phyloP scores from a whole-genome alignment of 2,797 vertebrate species.

The Poeciliopsis infans region DNA sequence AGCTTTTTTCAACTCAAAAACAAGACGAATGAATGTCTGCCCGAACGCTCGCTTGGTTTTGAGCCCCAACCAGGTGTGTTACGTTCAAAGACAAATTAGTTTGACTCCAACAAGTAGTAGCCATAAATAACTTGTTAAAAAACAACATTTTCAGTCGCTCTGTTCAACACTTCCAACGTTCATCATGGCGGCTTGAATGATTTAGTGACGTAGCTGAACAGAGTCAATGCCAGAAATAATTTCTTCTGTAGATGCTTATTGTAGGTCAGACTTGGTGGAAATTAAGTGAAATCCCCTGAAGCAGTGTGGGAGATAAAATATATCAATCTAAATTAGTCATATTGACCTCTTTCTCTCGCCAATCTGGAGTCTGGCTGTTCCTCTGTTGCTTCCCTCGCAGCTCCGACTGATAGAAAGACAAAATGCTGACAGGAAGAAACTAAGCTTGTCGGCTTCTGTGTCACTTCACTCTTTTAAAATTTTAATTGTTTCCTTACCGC shows the following conservation, averaged over 20 bases:
- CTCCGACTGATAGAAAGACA: conserved; percentile 66
- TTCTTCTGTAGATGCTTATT: conserved; percentile 3
- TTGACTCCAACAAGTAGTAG: too few species aligned
- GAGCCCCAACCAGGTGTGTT: too few species aligned
- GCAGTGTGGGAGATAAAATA: conserved; percentile 10
- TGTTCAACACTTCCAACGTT: too few species aligned
- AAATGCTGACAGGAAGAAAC: conserved; percentile 83
- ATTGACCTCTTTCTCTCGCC: conserved; percentile 52
- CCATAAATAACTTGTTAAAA: too few species aligned
- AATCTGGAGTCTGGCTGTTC: conserved; percentile 55
- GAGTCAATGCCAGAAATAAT: neutral
- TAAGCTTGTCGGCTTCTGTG: conserved; percentile 89
- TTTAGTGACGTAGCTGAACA: neutral
- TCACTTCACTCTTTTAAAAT: conserved; percentile 87
- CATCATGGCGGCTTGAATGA: too few species aligned
- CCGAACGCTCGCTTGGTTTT: too few species aligned
- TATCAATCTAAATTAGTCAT: conserved; percentile 45
- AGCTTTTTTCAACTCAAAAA: too few species aligned
- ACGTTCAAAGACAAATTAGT: too few species aligned
- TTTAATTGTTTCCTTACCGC: conserved; percentile 90
- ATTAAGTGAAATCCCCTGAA: neutral
- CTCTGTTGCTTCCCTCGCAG: conserved; percentile 53
- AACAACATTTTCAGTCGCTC: too few species aligned
- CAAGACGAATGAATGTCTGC: too few species aligned
- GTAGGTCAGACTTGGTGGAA: conserved; percentile 11